Base-by-base conservation (phyloP, 92 coral and sea anemone species). In the Porites lobata region DNA sequence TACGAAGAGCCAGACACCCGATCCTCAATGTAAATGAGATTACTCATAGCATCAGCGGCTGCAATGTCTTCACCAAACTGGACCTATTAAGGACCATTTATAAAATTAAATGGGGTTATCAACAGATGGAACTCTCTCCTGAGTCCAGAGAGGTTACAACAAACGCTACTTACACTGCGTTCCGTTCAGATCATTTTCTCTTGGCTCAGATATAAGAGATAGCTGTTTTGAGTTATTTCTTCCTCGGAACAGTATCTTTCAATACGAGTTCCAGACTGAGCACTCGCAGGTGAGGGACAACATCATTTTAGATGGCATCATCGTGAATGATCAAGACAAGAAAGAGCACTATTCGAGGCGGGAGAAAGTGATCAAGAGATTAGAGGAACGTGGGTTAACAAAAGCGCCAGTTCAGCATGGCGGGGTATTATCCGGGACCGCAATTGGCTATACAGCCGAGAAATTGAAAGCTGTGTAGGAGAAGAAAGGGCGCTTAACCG, bases 351-450 rank as follows among this genome's bases (percentile, higher is more conserved):
- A 85, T 24, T 7, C 24, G 19, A 2, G 47, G 38, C 18, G 76
- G 61, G 69, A 61, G 62, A 22, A 18, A 24, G 83, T 76, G 58
- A 22, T 76, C 54, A 73, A 77, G 68, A 70, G 83, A 29, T 32
- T 73, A 11, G 65, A 56, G 32, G 82, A 75, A 72, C 38, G 32
- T 12, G 70, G 56, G 24, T 54, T 59, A n/a, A 72, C 87, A 52
- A 26, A 83, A 83, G 87, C 58, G 79, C 54, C 80, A 83, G 26
- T 72, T 83, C 67, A 76, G 57, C 69, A 57, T 72, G 87, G 70
- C 32, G 13, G 22, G 70, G 76, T 69, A 1, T 65, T 86, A 17
- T 86, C 79, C 9, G 83, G 24, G 59, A 65, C 78, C 14, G 75
- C 80, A 56, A 80, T 72, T 38, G 64, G 76, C 67, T 77, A 77